Conservation (phyloP, 2,797 vertebrate species). For the Oophaga sylvatica region DNA sequence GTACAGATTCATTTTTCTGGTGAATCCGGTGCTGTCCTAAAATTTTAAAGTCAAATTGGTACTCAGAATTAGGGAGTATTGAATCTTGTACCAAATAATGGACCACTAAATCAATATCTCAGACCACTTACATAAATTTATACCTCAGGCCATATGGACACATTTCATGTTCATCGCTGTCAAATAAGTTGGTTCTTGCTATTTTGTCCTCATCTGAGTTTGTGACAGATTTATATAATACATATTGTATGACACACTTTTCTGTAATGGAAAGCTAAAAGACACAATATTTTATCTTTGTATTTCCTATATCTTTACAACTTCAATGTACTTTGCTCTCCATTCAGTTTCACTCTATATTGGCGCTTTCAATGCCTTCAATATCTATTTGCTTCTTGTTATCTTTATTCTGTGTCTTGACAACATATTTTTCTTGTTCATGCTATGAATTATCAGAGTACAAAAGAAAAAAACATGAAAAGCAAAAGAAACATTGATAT, state of each 20-base stretch:
- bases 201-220: neutral
- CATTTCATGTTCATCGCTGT: neutral
- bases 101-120: too few species aligned
- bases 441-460: neutral
- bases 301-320: conserved; percentile 9
- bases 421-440: neutral
- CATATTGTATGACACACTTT: neutral
- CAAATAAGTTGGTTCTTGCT: neutral
- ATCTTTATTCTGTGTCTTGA: neutral
- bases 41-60: too few species aligned
- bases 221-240: neutral
- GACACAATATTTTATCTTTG: neutral
- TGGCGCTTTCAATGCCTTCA: neutral
- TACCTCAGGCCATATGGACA: neutral
- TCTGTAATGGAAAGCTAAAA: conserved; percentile 5
- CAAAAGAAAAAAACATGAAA: neutral
- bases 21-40: too few species aligned
- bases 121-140: too few species aligned
- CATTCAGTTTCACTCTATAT: neutral
- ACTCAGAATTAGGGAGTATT: too few species aligned
- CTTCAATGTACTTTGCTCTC: conserved; percentile 14
- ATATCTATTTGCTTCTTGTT: conserved; percentile 11
- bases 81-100: too few species aligned
- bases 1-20: too few species aligned
- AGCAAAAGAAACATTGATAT: neutral